Conservation (phyloP, 2,888 invertebrate genomes). For the Petrophora chlorosata region DNA sequence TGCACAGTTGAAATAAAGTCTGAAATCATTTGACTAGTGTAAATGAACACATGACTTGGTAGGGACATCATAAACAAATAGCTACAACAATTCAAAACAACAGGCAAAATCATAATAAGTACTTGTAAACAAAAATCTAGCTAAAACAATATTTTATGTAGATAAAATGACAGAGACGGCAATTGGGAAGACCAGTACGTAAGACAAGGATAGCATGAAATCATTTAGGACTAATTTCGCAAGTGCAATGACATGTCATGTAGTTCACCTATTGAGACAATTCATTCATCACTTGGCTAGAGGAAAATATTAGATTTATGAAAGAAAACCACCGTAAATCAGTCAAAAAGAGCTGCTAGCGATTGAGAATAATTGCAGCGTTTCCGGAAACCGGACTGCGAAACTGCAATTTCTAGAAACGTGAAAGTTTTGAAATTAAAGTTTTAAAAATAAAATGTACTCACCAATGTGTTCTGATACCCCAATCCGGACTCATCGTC, state of each 20-base stretch:
- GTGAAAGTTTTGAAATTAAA: conserved; percentile 57
- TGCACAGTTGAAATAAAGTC: too few species aligned
- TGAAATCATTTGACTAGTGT: too few species aligned
- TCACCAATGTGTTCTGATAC: conserved; percentile 88
- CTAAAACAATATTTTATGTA: neutral
- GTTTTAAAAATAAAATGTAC: conserved; percentile 40
- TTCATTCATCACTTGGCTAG: too few species aligned
- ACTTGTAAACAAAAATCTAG: neutral
- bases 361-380: neutral
- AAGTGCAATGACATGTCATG: conserved; percentile 23
- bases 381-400: conserved; percentile 30
- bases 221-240: conserved; percentile 7
- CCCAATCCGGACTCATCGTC: conserved; percentile 87
- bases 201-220: conserved; percentile 17
- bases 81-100: too few species aligned
- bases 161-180: conserved; percentile 12
- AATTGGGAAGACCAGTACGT: neutral
- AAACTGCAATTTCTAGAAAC: conserved; percentile 53
- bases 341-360: neutral
- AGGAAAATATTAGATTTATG: neutral
- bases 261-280: too few species aligned
- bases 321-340: neutral
- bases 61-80: too few species aligned
- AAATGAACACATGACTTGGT: too few species aligned
- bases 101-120: too few species aligned